Evolutionary conservation across 2,797 vertebrate species (phyloP).

Genomic region (Myotis daubentonii): DNA sequence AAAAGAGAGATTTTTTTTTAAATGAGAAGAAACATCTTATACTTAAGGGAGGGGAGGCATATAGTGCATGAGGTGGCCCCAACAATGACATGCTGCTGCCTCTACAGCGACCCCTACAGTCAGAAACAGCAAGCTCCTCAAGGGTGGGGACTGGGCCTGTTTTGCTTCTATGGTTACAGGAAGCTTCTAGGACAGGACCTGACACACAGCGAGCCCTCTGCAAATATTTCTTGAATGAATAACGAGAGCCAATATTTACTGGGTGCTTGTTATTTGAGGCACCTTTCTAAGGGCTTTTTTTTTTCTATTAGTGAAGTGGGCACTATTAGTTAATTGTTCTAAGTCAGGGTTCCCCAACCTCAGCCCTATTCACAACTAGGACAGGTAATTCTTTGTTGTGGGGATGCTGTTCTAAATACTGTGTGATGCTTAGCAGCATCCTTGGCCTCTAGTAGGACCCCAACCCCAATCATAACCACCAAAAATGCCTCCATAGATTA

Average conservation of each 20-base stretch:
- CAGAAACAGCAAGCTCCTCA: neutral
- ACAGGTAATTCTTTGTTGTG: neutral
- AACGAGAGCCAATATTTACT: neutral
- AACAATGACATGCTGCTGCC: neutral
- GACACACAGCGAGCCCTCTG: neutral
- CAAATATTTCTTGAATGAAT: neutral
- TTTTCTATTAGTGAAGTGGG: neutral
- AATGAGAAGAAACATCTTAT: neutral
- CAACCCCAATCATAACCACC: neutral
- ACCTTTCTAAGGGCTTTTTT: neutral
- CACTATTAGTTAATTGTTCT: neutral
- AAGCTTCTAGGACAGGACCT: neutral
- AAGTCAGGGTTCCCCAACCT: neutral
- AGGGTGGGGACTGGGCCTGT: neutral
- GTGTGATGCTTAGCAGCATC: neutral
- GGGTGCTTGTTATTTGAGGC: neutral
- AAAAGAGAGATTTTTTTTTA: neutral
- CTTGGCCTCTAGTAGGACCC: neutral
- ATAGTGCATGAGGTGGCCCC: neutral
- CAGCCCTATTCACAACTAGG: neutral
- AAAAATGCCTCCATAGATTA: conserved; percentile 18
- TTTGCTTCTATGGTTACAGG: neutral
- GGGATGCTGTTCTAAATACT: neutral
- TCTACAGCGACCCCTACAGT: neutral
- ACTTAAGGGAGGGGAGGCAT: neutral